Evolutionary conservation across 2,888 invertebrate species (phyloP), one percentile per base, ranked within the genome.

Genomic region (Melanargia galathea): DNA sequence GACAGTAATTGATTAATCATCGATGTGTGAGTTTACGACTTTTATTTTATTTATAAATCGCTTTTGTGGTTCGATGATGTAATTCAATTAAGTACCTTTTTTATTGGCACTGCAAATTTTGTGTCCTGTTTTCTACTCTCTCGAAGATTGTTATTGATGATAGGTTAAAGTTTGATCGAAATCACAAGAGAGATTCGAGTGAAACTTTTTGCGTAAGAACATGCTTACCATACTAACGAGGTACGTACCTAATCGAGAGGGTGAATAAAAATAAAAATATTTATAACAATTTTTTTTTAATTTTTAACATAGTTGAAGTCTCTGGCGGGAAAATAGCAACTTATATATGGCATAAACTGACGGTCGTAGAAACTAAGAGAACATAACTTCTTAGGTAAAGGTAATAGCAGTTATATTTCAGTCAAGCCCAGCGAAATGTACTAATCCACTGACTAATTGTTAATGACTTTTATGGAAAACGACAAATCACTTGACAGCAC

Each of bases 1-100:
- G 56, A 64, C 48, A 48, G 48, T 58, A 58, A 58, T 58, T 58
- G 58, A 58, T 58, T 48, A 58, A 48, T 58, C 58, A 35, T 48
- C 30, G 7, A 45, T 57, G 18, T 57, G 18, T 46, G 26, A 57
- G 30, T 45, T 57, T 45, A 57, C 30, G 18, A 45, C 45, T 18
- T 57, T 26, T 45, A 30, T 56, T 55, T 43, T 11, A 45, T 52
- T 35, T 52, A 52, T 35, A 2, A 45, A 33, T 33, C 45, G 43
- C 30, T 2, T 22, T 55, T 40, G 56, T 20, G 45, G 18, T 46
- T 45, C 43, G 43, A 20, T 57, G 30, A 57, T 33, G 45, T 57
- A 57, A 57, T 45, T 52, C 35, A 52, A 52, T 52, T 52, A 52
- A 20, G 13, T 35, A 20, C 16, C 30, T 52, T 35, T 33, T 16